A percentile compares a stretch with the other conserved stretches of the same genome.
Conservation (phyloP, 2,797 vertebrate species). For the Cuculus canorus region DNA sequence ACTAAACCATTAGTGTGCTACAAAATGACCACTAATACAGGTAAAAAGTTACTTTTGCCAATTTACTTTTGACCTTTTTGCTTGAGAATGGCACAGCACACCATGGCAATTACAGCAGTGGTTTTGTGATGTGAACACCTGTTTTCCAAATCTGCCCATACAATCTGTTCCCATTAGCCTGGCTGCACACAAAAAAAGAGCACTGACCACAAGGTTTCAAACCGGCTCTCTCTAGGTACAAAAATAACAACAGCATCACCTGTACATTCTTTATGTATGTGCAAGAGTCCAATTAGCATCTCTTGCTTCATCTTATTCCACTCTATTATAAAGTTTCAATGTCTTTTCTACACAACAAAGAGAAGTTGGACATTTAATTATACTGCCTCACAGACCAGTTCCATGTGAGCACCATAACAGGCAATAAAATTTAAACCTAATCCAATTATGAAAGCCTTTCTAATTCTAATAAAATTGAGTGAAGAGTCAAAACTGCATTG, state of each 20-base stretch:
- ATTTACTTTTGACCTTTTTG: background rate
- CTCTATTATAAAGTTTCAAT: background rate
- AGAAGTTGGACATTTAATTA: constrained; percentile 19
- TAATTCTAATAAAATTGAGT: background rate
- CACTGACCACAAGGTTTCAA: constrained; percentile 48
- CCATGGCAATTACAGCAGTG: background rate
- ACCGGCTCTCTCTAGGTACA: constrained; percentile 46
- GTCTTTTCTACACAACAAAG: constrained; percentile 29
- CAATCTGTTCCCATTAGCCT: constrained; percentile 55
- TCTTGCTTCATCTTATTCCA: background rate
- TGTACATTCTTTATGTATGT: background rate
- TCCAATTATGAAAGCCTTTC: background rate
- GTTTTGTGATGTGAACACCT: constrained; percentile 60
- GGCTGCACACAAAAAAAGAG: constrained; percentile 22
- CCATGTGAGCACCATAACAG: background rate
- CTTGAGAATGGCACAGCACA: background rate
- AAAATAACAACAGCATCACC: constrained; percentile 55
- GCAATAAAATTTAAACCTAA: background rate
- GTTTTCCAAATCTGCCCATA: constrained; percentile 49
- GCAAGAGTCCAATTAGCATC: constrained; percentile 23
- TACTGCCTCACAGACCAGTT: background rate
- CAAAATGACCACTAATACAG: background rate
- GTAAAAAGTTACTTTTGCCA: background rate
- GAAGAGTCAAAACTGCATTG: background rate
- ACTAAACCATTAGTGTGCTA: background rate